Conservation (phyloP, 1,140 invertebrate species). For the Theocolax elegans region DNA sequence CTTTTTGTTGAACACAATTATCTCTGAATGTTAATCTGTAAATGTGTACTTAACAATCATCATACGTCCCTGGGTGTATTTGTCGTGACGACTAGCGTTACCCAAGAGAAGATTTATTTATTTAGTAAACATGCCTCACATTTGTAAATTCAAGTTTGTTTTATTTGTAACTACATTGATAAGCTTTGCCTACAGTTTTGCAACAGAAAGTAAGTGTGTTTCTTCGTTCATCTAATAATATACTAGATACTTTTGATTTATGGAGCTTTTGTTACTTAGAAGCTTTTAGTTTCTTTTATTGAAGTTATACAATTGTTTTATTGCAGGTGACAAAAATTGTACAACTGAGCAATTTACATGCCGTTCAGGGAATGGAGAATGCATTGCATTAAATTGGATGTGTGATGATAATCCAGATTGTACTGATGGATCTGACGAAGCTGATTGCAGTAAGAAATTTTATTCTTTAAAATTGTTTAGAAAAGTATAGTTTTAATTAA, state of each 20-base stretch:
- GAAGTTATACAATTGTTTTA: too few relatives aligned
- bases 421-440: slow-evolving; percentile 88
- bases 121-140: neutral
- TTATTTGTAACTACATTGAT: neutral
- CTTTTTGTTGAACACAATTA: too few relatives aligned
- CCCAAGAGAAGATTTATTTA: too few relatives aligned
- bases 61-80: too few relatives aligned
- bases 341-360: slow-evolving; percentile 89
- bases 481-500: too few relatives aligned
- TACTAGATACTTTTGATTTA: neutral
- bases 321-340: slow-evolving; percentile 70
- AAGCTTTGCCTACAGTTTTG: neutral
- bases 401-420: slow-evolving; percentile 91
- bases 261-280: neutral
- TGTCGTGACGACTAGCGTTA: too few relatives aligned
- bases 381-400: slow-evolving; percentile 90
- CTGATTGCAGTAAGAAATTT: slow-evolving; percentile 82
- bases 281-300: neutral
- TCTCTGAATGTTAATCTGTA: too few relatives aligned
- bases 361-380: slow-evolving; percentile 80
- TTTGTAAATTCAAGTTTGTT: neutral
- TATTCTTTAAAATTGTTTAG: too few relatives aligned
- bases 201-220: neutral
- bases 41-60: too few relatives aligned
- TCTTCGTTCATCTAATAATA: neutral